A percentile compares a stretch with the other conserved stretches of the same genome.
phyloP scores from a whole-genome alignment of 2,797 vertebrate species.

The Glyptemys insculpta region DNA sequence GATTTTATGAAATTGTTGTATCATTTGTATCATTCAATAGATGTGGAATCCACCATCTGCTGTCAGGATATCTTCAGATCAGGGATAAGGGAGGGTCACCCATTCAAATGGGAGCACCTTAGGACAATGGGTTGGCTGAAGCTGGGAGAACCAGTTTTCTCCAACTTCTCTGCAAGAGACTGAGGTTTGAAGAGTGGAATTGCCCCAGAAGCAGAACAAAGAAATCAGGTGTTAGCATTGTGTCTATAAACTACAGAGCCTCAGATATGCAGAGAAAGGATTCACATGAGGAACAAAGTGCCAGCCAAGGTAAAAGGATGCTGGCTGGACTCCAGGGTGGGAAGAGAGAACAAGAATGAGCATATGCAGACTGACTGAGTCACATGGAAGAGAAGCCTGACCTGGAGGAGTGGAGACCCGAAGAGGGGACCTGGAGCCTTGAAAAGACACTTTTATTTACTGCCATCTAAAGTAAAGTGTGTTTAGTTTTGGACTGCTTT shows the following conservation, averaged over 20 bases:
- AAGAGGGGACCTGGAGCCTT: neutral
- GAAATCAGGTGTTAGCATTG: neutral
- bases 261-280: neutral
- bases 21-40: neutral
- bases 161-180: neutral
- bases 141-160: neutral
- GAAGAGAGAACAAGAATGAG: neutral
- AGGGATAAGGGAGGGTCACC: neutral
- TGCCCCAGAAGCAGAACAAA: neutral
- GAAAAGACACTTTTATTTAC: neutral
- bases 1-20: neutral
- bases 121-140: neutral
- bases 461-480: neutral
- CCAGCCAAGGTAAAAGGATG: neutral
- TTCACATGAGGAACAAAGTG: neutral
- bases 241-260: neutral
- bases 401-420: neutral
- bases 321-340: neutral
- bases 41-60: neutral
- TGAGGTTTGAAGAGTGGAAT: neutral
- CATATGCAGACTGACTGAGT: neutral
- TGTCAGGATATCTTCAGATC: neutral
- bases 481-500: neutral
- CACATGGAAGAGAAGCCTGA: neutral
- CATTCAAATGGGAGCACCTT: neutral